These are phyloP conservation scores for Pachypanchax playfairii DNA, from an alignment of 2,113 vertebrate genomes.

Conservation along the genomic window DNA sequence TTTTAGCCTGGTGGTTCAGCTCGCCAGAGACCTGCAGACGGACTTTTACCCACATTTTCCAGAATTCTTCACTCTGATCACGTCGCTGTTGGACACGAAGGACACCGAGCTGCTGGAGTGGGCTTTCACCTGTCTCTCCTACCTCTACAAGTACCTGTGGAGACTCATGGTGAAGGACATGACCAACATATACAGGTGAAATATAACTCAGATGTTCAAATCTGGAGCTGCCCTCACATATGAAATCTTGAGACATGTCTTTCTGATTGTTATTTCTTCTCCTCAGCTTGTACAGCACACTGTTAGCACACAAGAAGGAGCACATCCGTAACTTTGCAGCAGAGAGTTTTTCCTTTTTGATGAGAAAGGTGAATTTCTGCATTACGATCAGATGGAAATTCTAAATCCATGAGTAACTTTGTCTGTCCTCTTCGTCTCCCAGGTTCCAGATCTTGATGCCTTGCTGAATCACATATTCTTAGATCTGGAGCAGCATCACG, in stretches of 20 bases:
- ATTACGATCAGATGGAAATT: too few species aligned
- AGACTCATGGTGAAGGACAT: constrained; percentile 96
- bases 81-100: constrained; percentile 89
- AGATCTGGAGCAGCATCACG: constrained; percentile 84
- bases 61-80: constrained; percentile 91
- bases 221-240: too few species aligned
- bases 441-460: constrained; percentile 89
- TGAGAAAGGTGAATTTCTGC: constrained; percentile 91
- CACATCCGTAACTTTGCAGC: constrained; percentile 97
- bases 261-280: constrained; percentile 2
- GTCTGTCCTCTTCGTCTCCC: constrained; percentile 3
- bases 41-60: constrained; percentile 97
- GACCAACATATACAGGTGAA: constrained; percentile 90
- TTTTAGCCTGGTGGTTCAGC: constrained; percentile 90
- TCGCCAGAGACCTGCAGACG: constrained; percentile 93
- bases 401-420: too few species aligned
- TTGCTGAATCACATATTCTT: constrained; percentile 88
- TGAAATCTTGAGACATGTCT: too few species aligned
- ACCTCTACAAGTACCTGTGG: constrained; percentile 98
- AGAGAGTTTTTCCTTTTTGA: constrained; percentile 96
- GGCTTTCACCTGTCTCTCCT: constrained; percentile 93
- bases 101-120: constrained; percentile 94
- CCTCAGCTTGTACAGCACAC: constrained; percentile 89
- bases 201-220: not conserved
- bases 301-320: constrained; percentile 91